These are phyloP conservation scores for Oscheius sp. DNA, from an alignment of 2,888 invertebrate genomes.

Conservation along the genomic window DNA sequence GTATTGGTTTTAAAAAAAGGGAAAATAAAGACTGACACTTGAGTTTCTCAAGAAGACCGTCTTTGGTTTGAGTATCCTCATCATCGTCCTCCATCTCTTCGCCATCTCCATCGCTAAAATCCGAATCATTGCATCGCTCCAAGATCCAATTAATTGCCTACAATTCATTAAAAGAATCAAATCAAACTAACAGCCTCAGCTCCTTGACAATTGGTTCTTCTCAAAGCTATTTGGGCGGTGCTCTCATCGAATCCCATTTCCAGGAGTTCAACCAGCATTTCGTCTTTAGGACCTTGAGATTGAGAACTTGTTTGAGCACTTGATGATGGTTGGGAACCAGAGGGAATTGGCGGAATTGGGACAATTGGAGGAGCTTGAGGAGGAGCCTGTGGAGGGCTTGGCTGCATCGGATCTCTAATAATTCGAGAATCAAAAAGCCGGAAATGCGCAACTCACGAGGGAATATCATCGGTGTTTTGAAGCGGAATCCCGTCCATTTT, in stretches of 20 bases:
- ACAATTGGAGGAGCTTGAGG: not conserved
- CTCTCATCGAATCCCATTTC: conserved; percentile 60
- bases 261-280: conserved; percentile 46
- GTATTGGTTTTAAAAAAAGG: too few relatives aligned
- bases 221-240: conserved; percentile 50
- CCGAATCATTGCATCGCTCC: conserved; percentile 57
- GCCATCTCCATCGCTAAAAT: conserved; percentile 43
- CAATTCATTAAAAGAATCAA: conserved; percentile 1
- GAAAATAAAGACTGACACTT: conserved; percentile 19
- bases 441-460: not conserved
- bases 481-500: too few relatives aligned
- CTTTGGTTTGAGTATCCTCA: not conserved
- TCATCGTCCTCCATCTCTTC: conserved; percentile 40
- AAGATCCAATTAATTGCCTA: conserved; percentile 59
- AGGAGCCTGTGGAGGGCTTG: not conserved
- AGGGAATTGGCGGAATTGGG: too few relatives aligned
- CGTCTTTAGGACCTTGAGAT: conserved; percentile 16
- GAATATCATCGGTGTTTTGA: conserved; percentile 6
- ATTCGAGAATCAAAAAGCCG: not conserved
- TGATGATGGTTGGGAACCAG: too few relatives aligned
- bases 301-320: not conserved
- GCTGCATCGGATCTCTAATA: conserved; percentile 12
- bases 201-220: conserved; percentile 51
- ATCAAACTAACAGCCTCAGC: conserved; percentile 49
- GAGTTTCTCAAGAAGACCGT: not conserved